phyloP scores from a whole-genome alignment of 1,140 invertebrate genomes.

The Zaprionus capensis region DNA sequence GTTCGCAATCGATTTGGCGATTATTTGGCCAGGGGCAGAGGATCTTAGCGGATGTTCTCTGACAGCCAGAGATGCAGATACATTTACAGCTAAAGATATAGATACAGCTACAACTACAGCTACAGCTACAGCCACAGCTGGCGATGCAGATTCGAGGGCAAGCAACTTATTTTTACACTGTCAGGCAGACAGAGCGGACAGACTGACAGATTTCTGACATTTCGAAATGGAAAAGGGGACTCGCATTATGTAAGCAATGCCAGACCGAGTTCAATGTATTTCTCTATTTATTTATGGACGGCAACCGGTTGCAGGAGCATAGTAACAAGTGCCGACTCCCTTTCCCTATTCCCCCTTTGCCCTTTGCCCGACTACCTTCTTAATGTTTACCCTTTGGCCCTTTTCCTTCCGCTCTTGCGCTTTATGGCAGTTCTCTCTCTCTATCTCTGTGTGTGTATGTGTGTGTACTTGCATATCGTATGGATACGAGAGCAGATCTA shows the following conservation, averaged over 20 bases:
- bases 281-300: slow-evolving; percentile 64
- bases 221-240: slow-evolving; percentile 22
- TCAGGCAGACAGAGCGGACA: slow-evolving; percentile 5
- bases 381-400: slow-evolving; percentile 28
- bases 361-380: not conserved
- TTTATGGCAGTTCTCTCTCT: slow-evolving; percentile 9
- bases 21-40: slow-evolving; percentile 17
- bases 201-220: slow-evolving; percentile 51
- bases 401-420: slow-evolving; percentile 29
- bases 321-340: slow-evolving; percentile 57
- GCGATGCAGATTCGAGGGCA: slow-evolving; percentile 37
- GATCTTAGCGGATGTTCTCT: slow-evolving; percentile 16
- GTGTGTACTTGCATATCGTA: not conserved
- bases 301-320: slow-evolving; percentile 42
- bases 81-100: slow-evolving; percentile 1
- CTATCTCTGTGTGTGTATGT: not conserved
- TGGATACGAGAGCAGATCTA: slow-evolving; percentile 2
- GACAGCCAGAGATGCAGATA: slow-evolving; percentile 14
- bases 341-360: not conserved
- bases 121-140: slow-evolving; percentile 3
- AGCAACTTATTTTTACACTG: slow-evolving; percentile 44
- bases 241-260: slow-evolving; percentile 63
- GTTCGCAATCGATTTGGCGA: slow-evolving; percentile 29
- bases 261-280: slow-evolving; percentile 63
- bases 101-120: not conserved